Evolutionary conservation across 35 echinoderm and acorn worm species (phyloP), one percentile per base, ranked within the genome.

Genomic region (Patiria miniata): DNA sequence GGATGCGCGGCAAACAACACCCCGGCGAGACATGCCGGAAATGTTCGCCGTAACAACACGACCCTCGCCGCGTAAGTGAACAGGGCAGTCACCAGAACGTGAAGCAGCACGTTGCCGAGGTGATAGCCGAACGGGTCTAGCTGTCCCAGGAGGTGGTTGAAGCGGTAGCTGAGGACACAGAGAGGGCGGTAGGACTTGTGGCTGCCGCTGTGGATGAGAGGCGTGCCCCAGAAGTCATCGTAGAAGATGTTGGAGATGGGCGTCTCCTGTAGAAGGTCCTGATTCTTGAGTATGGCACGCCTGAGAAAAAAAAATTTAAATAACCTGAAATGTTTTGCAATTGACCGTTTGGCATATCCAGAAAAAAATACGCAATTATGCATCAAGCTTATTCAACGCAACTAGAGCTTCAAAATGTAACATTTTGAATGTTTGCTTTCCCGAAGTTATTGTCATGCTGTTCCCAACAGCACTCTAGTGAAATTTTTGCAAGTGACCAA

Each of bases 101-200:
- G 93, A 4, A 99, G 81, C 5, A 99, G 22, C 12, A 99, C 77
- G 37, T 99, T 99, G 0, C 51, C 36, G 8, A 99, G 87, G 52
- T 99, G 96, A 39, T 95, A 99, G 33, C 89, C 93, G n/a, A 93
- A 93, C 21, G 95, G 95, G 40, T 94, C 23, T 0, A 97, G 86
- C 15, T 91, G 91, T 0, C 91, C 89, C 16, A 94, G 40, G 0
- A 81, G 85, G 36, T 97, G 91, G 77, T 97, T 97, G 1, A 93
- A 60, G 50, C 95, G 95, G 83, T 94, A 97, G 21, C 91, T 83
- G 12, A 97, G 84, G 4, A 94, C 92, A 50, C 95, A 97, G 5
- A 97, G 85, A 88, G 95, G 95, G 19, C 95, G 91, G 79, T 97
- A 97, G 52, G 95, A 97, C 37, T 97, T 97, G 77, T 97, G 95